Evolutionary conservation across 2,888 invertebrate genomes (phyloP), one percentile per base, ranked within the genome.

Genomic region (Leistus spinibarbis): DNA sequence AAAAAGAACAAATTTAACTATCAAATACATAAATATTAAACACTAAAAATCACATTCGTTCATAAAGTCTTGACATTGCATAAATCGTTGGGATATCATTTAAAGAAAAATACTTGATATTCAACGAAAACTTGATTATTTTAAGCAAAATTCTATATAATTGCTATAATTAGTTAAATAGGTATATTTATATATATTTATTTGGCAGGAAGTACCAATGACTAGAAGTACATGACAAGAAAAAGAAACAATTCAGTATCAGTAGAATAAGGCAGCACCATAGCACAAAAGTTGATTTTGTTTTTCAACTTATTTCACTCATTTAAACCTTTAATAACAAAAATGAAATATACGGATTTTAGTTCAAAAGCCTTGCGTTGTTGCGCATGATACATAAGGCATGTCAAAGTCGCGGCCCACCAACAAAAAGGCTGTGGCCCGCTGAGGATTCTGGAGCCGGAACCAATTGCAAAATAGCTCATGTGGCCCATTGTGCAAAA

Each of bases 181-280:
- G n/a, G n/a, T n/a, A n/a, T n/a, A n/a, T n/a, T 53, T 53, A 53
- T 57, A 19, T 57, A 57, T 57, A 13, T 13, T 64, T 20, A 23
- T 64, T 63, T 19, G 17, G 17, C 20, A 23, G 20, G 16, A 23
- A 23, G 24, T 22, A 23, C 20, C 24, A 10, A 24, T 72, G 72
- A 72, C 72, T 72, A 72, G 72, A 72, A 24, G 24, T 27, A 69
- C 20, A 57, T 19, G 40, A 65, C 56, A 54, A 72, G 56, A 27
- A 72, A 71, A 40, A 40, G 16, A 56, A 70, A 63, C 20, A 70
- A 62, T 19, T 66, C 22, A 66, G n/a, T 63, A 72, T 65, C 40
- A 64, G 65, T 56, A 64, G 54, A 17, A 24, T 71, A 72, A 72
- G 72, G 72, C 72, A 72, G 65, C 72, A 72, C 72, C 72, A 72